Evolutionary conservation across 2,797 vertebrate species (phyloP).

Genomic region (Pseudocheirus occidentalis): DNA sequence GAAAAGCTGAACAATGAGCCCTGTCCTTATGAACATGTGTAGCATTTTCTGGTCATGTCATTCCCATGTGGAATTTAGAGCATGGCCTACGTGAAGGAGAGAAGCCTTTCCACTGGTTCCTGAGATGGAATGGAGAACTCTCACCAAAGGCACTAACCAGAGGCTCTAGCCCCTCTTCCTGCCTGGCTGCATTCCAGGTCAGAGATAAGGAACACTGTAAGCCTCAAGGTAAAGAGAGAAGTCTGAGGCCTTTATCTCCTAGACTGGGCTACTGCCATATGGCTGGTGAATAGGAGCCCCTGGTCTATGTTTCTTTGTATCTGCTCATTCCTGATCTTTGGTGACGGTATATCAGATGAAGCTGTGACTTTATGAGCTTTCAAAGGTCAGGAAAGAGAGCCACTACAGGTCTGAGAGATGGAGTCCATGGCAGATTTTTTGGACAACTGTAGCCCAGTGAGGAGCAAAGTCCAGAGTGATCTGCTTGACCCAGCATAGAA

Average conservation of each 20-base stretch:
- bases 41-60: background rate
- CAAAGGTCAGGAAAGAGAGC: background rate
- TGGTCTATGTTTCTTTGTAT: background rate
- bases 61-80: background rate
- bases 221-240: background rate
- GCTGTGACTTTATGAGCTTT: background rate
- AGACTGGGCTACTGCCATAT: background rate
- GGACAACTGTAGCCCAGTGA: background rate
- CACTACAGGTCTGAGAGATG: background rate
- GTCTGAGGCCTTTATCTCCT: background rate
- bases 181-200: background rate
- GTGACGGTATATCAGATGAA: background rate
- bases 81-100: background rate
- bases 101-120: background rate
- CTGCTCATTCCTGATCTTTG: background rate
- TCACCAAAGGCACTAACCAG: background rate
- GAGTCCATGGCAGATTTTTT: background rate
- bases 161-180: background rate
- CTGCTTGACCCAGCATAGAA: background rate
- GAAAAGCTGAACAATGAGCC: background rate
- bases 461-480: background rate
- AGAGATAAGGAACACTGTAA: background rate
- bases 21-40: background rate
- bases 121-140: background rate
- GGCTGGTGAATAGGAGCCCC: background rate